Evolutionary conservation across 2,113 vertebrate species (phyloP), one percentile per base, ranked within the genome.

Genomic region (Bos taurus): DNA sequence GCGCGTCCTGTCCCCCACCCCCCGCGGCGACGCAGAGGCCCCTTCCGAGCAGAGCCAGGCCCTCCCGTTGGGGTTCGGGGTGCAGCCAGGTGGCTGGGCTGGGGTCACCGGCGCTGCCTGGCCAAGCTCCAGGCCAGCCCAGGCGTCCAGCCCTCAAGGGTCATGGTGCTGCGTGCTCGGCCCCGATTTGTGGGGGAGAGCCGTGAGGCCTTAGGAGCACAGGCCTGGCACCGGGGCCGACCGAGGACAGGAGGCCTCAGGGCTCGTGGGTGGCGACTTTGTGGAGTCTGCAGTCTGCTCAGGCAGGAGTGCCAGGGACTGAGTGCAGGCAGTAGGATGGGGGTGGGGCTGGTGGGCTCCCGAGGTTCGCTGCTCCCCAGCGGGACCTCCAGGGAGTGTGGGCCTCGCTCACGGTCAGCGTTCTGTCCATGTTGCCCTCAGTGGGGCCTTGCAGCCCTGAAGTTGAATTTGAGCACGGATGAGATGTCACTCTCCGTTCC

Each of bases 1-100:
- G 99, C 99, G 99, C 98, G 98, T 98, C 98, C 98, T 97, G 96
- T 96, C 98, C 97, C 91, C 97, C 98, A 57, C 67, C 88, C 82
- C 84, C 40, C 12, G 14, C 48, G 91, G 95, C 25, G 30, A 36
- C 26, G 26, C 19, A 67, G 80, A 87, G 82, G 19, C 43, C 50
- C 26, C 21, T 64, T 88, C 40, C 19, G 28, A 59, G 26, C 23
- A 71, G 21, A 97, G 33, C 0, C 1, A 28, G 54, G 57, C 43
- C 36, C 5, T 60, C 50, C 30, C 36, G 14, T 15, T 36, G 46
- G 28, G 50, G 25, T 26, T n/a, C 23, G 28, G 86, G n/a, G 9
- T 71, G 64, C 19, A 40, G 17, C n/a, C 67, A 23, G 67, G 40
- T 84, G 52, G 43, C 48, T 6, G 1, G 23, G 23, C 36, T 15